Evolutionary conservation across 2,888 invertebrate genomes (phyloP), one percentile per base, ranked within the genome.

Genomic region (Andrena chrysosceles): DNA sequence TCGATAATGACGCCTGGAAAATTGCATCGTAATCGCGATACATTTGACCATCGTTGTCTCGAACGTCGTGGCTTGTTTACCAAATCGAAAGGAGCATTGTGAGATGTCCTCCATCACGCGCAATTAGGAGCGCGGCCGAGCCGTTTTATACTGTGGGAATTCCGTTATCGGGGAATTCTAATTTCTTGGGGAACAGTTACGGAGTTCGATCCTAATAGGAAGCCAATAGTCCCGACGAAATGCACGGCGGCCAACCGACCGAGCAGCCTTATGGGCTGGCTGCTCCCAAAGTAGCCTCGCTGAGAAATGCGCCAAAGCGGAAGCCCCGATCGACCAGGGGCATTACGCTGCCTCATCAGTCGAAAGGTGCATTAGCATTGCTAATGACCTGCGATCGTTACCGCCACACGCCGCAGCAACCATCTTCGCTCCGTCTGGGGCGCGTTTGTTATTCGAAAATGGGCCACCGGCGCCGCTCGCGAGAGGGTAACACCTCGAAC

Each of bases 331-430:
- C 79, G 77, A 83, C 87, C 87, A 83, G 85, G 81, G 86, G 91
- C 89, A 90, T 91, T 91, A 90, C 88, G 89, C 81, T 89, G 91
- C 86, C 91, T 92, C 93, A 92, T 93, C 93, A 91, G 91, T 91
- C 92, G 93, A 91, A 93, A 92, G 90, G 89, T 91, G 90, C 92
- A 93, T 93, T 93, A 92, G 93, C 93, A 93, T 91, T 93, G 93
- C 93, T 93, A 93, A 93, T 93, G 91, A 92, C 91, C 62, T 64
- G 74, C 88, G 90, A 90, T 93, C 93, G 92, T 93, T 93, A 92
- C 92, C 90, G 84, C 89, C 91, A 91, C 90, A 91, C 91, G 91
- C 89, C 87, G 86, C 89, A 85, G 77, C 80, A 49, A 82, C 81
- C 84, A 77, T 84, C 88, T 63, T 78, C 79, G 63, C 54, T 66